Evolutionary conservation across 1,140 invertebrate species (phyloP).

Genomic region (Drosophila nigromelanica): DNA sequence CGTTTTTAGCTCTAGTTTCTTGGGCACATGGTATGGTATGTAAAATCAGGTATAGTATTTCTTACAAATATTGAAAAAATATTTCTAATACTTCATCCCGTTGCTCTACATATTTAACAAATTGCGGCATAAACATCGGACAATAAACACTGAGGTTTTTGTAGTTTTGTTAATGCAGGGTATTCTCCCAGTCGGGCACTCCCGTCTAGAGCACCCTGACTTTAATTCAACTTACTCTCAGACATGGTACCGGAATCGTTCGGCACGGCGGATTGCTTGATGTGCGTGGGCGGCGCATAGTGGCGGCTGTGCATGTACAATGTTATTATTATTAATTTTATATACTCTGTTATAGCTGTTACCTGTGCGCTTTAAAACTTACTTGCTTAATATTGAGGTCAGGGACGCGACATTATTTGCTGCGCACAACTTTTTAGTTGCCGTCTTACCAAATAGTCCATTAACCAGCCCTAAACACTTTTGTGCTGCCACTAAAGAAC

Average conservation of each 20-base stretch:
- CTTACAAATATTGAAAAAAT: too few relatives aligned
- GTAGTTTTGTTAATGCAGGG: too few relatives aligned
- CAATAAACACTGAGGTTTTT: too few relatives aligned
- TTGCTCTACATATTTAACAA: too few relatives aligned
- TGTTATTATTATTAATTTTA: neutral
- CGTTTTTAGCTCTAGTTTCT: too few relatives aligned
- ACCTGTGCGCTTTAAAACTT: neutral
- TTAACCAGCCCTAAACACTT: constrained; percentile 39
- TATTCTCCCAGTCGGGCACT: too few relatives aligned
- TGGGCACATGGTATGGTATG: too few relatives aligned
- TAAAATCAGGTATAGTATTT: too few relatives aligned
- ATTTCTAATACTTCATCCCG: too few relatives aligned
- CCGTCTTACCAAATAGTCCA: neutral
- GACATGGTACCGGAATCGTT: constrained; percentile 73
- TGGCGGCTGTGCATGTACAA: constrained; percentile 31
- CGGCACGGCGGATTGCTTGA: constrained; percentile 64
- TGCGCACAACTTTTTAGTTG: constrained; percentile 2
- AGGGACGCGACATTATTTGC: constrained; percentile 10
- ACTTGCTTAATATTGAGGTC: constrained; percentile 22
- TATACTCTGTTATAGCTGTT: neutral
- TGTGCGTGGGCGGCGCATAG: constrained; percentile 63
- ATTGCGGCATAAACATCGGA: too few relatives aligned
- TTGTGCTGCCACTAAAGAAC: constrained; percentile 38
- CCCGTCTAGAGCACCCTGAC: neutral
- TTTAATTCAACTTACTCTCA: constrained; percentile 45